Conservation (phyloP, 1,140 invertebrate genomes). For the Catajapyx aquilonaris region DNA sequence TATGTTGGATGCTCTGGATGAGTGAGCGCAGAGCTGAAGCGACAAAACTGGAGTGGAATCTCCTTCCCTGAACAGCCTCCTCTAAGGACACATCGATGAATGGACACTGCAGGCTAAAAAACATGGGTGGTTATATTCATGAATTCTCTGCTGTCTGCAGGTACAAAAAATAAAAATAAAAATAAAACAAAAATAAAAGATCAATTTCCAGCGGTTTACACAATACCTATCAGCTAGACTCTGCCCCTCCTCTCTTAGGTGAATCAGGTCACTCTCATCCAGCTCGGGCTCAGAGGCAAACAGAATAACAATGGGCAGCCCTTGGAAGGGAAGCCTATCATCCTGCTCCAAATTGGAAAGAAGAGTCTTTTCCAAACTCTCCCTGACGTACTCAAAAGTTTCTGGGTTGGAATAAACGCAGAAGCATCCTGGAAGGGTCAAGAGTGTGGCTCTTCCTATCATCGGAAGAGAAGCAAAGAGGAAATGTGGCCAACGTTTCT, state of each 20-base stretch:
- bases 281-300: slow-evolving; percentile 66
- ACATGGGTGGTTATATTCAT: too few species aligned
- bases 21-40: slow-evolving; percentile 51
- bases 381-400: slow-evolving; percentile 76
- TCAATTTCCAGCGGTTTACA: too few species aligned
- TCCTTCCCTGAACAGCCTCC: slow-evolving; percentile 26
- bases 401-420: slow-evolving; percentile 80
- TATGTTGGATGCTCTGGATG: slow-evolving; percentile 48
- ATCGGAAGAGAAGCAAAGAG: too few species aligned
- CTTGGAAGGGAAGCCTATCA: slow-evolving; percentile 63
- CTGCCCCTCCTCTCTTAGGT: slow-evolving; percentile 71
- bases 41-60: slow-evolving; percentile 34
- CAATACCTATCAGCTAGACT: slow-evolving; percentile 61
- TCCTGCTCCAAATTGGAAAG: slow-evolving; percentile 77
- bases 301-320: slow-evolving; percentile 72
- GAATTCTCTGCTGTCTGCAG: too few species aligned
- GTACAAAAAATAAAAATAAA: too few species aligned
- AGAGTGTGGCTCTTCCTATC: too few species aligned
- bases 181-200: too few species aligned
- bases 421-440: slow-evolving; percentile 39
- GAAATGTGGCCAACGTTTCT: too few species aligned
- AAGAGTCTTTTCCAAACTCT: slow-evolving; percentile 76
- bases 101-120: slow-evolving; percentile 54
- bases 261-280: slow-evolving; percentile 58
- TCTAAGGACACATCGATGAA: slow-evolving; percentile 61